Percentiles rank a stretch among this genome's conserved stretches.
phyloP scores from a whole-genome alignment of 2,113 vertebrate genomes.

The Nestor notabilis region DNA sequence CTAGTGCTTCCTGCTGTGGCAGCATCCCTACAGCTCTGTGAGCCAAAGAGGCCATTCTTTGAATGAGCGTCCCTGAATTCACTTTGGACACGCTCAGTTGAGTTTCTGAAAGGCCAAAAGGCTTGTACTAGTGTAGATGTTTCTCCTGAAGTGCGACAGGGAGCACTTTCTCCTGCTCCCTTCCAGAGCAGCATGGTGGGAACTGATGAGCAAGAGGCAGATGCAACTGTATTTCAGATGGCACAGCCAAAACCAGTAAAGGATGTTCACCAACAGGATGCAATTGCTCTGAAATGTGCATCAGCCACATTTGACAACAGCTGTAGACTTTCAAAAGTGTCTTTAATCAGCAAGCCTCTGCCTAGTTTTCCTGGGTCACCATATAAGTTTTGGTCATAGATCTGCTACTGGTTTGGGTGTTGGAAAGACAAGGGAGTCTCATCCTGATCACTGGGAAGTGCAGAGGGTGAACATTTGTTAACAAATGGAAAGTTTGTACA shows the following conservation, averaged over 20 bases:
- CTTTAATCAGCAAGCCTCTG: background rate
- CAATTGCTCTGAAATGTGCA: background rate
- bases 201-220: background rate
- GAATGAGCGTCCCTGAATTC: background rate
- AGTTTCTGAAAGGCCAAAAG: background rate
- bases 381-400: background rate
- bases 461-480: background rate
- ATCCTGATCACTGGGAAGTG: background rate
- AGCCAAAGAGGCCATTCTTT: background rate
- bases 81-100: background rate
- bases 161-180: background rate
- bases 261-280: background rate
- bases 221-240: accelerated
- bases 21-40: background rate
- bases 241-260: background rate
- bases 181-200: accelerated
- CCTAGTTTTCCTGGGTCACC: background rate
- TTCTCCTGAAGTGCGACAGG: background rate
- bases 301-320: background rate
- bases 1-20: background rate
- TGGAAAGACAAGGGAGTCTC: background rate
- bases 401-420: background rate
- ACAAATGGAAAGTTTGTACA: background rate
- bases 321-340: background rate
- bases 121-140: background rate